Evolutionary conservation across 2,113 vertebrate genomes (phyloP), one percentile per base, ranked within the genome.

Genomic region (Aegotheles bennettii): DNA sequence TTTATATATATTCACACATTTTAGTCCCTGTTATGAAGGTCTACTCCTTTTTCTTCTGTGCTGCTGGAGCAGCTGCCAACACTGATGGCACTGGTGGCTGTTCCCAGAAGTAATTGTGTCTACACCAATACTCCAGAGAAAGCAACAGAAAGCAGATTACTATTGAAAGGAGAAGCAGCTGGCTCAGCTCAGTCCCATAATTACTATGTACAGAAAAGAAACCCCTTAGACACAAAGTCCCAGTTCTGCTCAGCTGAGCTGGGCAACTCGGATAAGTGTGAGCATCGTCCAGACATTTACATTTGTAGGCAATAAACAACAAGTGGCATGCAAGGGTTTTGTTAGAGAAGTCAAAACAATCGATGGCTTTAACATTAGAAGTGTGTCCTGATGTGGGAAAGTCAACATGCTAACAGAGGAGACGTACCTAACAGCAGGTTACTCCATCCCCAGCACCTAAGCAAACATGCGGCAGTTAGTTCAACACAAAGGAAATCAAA

Each of bases 1-100:
- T 90, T 80, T 94, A 96, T 97, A 97, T n/a, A 92, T 93, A 95
- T 74, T 93, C 64, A 96, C 48, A 91, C 18, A 69, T 21, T 92
- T 80, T 36, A 93, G 63, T 89, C 90, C 95, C 94, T 91, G 48
- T 26, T 87, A 74, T 50, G 59, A 85, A 95, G 64, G 56, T n/a
- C 28, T 35, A 6, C 40, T 68, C 85, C 93, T 33, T 87, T 90
- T 54, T 91, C 79, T 92, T 35, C 81, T 40, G 45, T 11, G 57
- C 78, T 90, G 45, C 51, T 83, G 80, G 48, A 45, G 73, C 48
- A 93, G 94, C 93, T 89, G 76, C 50, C 84, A 75, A 47, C 68
- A 42, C 73, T 47, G 51, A 79, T 59, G 93, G 81, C 85, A 67
- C 19, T 13, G 29, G 38, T 54, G 89, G 67, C 38, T 84, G 47